Percentiles rank a stretch among this genome's conserved stretches.
Evolutionary conservation across 2,888 invertebrate genomes (phyloP).

Genomic region (Pandemis heparana): DNA sequence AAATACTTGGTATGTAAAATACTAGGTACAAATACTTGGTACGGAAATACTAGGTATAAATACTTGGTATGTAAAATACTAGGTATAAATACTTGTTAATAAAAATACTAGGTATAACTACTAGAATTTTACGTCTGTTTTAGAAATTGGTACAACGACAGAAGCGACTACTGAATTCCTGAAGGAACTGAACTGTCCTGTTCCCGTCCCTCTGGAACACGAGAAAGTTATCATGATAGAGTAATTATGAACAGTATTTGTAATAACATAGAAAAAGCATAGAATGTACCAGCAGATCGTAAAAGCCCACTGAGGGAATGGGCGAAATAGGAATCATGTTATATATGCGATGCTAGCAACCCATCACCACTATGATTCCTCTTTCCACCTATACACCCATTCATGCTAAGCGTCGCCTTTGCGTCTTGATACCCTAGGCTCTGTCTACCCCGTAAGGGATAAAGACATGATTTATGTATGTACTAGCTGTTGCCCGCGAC

Average conservation of each 20-base stretch:
- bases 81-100: neutral
- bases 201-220: slow-evolving; percentile 37
- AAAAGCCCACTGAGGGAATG: too few species aligned
- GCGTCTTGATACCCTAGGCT: too few species aligned
- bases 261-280: too few species aligned
- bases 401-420: too few species aligned
- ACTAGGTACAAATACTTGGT: neutral
- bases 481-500: too few species aligned
- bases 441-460: too few species aligned
- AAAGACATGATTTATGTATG: too few species aligned
- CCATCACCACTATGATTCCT: too few species aligned
- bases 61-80: neutral
- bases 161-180: slow-evolving; percentile 65
- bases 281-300: too few species aligned
- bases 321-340: too few species aligned
- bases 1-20: neutral
- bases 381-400: too few species aligned
- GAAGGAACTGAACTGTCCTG: slow-evolving; percentile 56
- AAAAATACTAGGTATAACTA: neutral
- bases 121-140: slow-evolving; percentile 38
- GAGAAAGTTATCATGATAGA: neutral
- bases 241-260: neutral
- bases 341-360: too few species aligned
- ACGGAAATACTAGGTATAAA: neutral
- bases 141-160: slow-evolving; percentile 67